Evolutionary conservation across 1,140 invertebrate genomes (phyloP).

Genomic region (Helicoverpa armigera): DNA sequence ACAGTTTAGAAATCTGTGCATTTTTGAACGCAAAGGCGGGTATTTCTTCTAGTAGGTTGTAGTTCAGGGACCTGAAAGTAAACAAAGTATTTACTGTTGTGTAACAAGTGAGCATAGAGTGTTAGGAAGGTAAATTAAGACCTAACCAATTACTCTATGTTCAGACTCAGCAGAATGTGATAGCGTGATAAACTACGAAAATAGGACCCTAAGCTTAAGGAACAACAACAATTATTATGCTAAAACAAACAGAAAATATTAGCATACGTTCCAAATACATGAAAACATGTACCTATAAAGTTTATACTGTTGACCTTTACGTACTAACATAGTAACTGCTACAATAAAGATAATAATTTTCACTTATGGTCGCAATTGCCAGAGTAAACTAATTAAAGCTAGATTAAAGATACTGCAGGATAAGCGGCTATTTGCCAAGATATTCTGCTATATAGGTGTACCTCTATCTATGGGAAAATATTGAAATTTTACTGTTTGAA

Average conservation of each 20-base stretch:
- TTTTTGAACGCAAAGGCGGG: slow-evolving; percentile 79
- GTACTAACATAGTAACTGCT: neutral
- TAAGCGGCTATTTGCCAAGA: slow-evolving; percentile 9
- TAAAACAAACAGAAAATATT: too few species aligned
- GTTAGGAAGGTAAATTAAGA: too few species aligned
- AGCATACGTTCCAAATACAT: too few species aligned
- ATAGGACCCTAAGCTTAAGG: too few species aligned
- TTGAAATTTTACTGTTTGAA: neutral
- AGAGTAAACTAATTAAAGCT: slow-evolving; percentile 20
- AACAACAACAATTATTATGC: too few species aligned
- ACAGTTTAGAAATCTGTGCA: slow-evolving; percentile 80
- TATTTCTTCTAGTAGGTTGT: slow-evolving; percentile 80
- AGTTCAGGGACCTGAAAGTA: slow-evolving; percentile 74
- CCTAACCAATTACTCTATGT: too few species aligned
- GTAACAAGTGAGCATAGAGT: too few species aligned
- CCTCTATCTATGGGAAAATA: slow-evolving; percentile 15
- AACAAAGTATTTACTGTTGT: neutral
- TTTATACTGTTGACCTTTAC: neutral
- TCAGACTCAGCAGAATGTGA: too few species aligned
- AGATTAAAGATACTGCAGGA: slow-evolving; percentile 28
- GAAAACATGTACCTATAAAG: neutral
- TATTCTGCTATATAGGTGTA: neutral
- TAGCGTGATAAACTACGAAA: too few species aligned
- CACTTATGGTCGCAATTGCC: slow-evolving; percentile 22
- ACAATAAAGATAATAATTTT: slow-evolving; percentile 38